Base-by-base conservation (phyloP, 2,888 invertebrate species). In the Heliconius ethilla region DNA sequence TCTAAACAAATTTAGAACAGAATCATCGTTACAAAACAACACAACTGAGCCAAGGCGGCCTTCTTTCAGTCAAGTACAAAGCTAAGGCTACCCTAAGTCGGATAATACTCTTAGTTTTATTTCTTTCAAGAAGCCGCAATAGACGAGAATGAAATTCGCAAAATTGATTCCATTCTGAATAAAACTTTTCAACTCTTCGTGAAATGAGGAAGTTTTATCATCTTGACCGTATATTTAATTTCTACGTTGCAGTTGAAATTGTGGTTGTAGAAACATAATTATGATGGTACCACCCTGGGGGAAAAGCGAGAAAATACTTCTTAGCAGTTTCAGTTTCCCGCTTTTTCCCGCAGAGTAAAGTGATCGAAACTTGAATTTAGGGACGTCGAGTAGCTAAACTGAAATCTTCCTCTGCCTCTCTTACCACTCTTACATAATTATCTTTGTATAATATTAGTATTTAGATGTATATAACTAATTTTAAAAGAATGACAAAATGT, bases 81-180 rank as follows among this genome's bases (percentile, higher is more conserved):
- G 13, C 55, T 33, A 59, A 33, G 70, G 45, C 51, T 40, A 15
- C 40, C 29, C 3, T 70, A 70, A 72, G 55, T 15, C 29, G 33
- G 33, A 59, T 33, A 72, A 72, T 59, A 33, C 55, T 25, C 33
- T 59, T 51, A 33, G 33, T 22, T 72, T 33, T 55, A 55, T 72
- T 55, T 72, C 55, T 59, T 72, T 55, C 33, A 55, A 72, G 70
- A 55, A 33, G n/a, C 55, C 55, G 25, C 51, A 72, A 72, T 72
- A 33, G 55, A 29, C n/a, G 55, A 55, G 55, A 55, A 22, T 33
- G 70, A 55, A 45, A 18, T 18, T 70, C 37, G 5, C 29, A 27
- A 70, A 45, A 70, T 70, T 51, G 70, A 51, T 70, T 45, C 22
- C 51, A 51, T 22, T n/a, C 59, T 59, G 59, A 59, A n/a, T n/a